Base-by-base conservation (phyloP, 1,140 invertebrate species). In the Aphelenchoides fujianensis region DNA sequence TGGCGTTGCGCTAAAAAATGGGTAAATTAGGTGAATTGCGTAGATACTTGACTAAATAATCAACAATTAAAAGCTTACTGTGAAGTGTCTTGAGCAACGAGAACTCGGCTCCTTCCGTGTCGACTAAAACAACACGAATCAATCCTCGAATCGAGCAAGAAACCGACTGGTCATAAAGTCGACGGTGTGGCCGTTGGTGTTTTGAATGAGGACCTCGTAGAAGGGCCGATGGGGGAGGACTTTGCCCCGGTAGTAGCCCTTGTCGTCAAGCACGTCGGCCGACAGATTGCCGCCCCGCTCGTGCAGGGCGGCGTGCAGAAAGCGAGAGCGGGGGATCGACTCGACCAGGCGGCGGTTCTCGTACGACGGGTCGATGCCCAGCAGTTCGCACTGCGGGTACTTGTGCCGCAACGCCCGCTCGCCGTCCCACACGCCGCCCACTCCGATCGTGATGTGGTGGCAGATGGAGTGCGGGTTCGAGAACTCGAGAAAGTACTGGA, bases 401-500 rank as follows among this genome's bases (percentile, higher is more conserved):
- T 53, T 61, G 16, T 19, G 57, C 9, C 16, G 12, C 16, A 61
- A 41, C 16, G 16, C 57, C 57, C 19, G 16, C 19, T 61, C 57
- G 12, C 57, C 57, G 12, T 61, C 57, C 57, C 16, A 16, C 12
- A 12, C 53, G 12, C 57, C 57, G 57, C 57, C 57, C 16, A 61
- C 41, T 16, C 57, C 57, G 57, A 61, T 12, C 16, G 57, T 61
- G 19, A 61, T 12, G 19, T 16, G 16, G 19, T 61, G 16, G 19
- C 57, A 61, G 12, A 9, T 19, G 57, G 16, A 16, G 16, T 53
- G 57, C 16, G 16, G 57, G 57, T 61, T 53, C 19, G 41, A 53
- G 19, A 61, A 61, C 9, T 61, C 57, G 16, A 61, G 16, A 41
- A 61, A 61, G 41, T 66, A 28, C 67, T 66, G 52, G 62, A 55